These are phyloP conservation scores for Aurelia sp. DNA, from an alignment of 30 jellyfish, hydroid and myxozoan genomes.

Conservation along the genomic window DNA sequence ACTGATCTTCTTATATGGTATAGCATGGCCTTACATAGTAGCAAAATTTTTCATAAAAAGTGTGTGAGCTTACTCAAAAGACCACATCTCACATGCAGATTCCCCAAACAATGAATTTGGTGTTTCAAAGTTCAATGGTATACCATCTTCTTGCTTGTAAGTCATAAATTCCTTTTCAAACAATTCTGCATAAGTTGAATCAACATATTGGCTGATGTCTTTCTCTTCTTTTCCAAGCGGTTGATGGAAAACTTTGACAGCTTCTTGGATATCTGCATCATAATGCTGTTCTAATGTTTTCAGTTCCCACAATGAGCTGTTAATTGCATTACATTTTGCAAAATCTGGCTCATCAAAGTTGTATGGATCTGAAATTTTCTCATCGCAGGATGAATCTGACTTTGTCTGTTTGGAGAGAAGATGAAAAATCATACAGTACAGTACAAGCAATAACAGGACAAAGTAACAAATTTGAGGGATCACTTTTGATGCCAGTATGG, in stretches of 20 bases:
- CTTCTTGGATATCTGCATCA: constrained; percentile 71
- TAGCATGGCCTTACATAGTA: too few relatives aligned
- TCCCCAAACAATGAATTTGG: constrained; percentile 49
- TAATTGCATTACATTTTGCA: constrained; percentile 86
- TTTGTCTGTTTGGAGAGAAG: constrained; percentile 9
- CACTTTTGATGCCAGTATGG: too few relatives aligned
- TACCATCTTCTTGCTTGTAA: constrained; percentile 36
- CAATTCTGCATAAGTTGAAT: constrained; percentile 45
- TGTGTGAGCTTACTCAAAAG: constrained; percentile 54
- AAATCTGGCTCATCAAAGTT: constrained; percentile 75
- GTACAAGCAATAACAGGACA: too few relatives aligned
- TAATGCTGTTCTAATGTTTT: constrained; percentile 82
- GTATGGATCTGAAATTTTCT: constrained; percentile 74
- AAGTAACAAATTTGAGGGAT: too few relatives aligned
- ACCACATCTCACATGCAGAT: constrained; percentile 68
- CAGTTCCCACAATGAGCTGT: constrained; percentile 97
- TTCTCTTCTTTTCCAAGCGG: constrained; percentile 69
- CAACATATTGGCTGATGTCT: constrained; percentile 66
- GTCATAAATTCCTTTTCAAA: constrained; percentile 57
- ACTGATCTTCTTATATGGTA: too few relatives aligned
- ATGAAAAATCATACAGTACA: background rate
- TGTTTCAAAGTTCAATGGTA: constrained; percentile 67
- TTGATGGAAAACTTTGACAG: constrained; percentile 72
- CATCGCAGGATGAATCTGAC: background rate
- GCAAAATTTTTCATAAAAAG: too few relatives aligned